Evolutionary conservation across 53 echinoderm and acorn worm species (phyloP), one percentile per base, ranked within the genome.

Genomic region (Henricia sp.): DNA sequence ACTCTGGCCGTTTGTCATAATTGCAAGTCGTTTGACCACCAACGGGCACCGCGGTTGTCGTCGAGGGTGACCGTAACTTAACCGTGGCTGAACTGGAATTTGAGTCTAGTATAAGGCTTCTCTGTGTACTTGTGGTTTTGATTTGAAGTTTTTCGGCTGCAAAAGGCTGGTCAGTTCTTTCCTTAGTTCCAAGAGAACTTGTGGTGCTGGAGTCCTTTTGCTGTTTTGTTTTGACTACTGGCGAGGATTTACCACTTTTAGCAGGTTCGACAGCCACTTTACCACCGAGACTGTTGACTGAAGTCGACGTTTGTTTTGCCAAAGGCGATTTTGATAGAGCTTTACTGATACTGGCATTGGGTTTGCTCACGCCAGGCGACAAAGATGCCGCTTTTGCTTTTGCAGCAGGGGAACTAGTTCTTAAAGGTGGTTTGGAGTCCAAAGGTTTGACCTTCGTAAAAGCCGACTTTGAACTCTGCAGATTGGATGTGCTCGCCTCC

Each of bases 81-180:
- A 86, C 86, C 14, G 76, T 86, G 12, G 86, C 86, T 8, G 76
- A 66, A 86, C 86, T 86, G 14, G 86, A 86, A 73, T 86, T 86
- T 12, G 67, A 74, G 54, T 86, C 86, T 23, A 53, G 37, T n/a
- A n/a, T n/a, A n/a, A 86, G 52, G 39, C 20, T 66, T 28, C 52
- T 86, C 38, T 73, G 86, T 50, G 68, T 35, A 30, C 27, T 67
- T 52, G 75, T 75, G 3, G 86, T 75, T 64, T 80, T 80, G 33
- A 27, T 33, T 46, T 34, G 80, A 20, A 30, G 80, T 44, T 46
- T 64, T 29, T 19, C 5, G 11, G 42, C 35, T 2, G 12, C 29
- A 0, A 21, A 26, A 37, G 43, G 11, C 14, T 21, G 24, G 24
- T 58, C 60, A 10, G 27, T 16, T 16, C 12, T 59, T 24, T 20